Evolutionary conservation across 1,140 invertebrate species (phyloP), one percentile per base, ranked within the genome.

Genomic region (Lycorma delicatula): DNA sequence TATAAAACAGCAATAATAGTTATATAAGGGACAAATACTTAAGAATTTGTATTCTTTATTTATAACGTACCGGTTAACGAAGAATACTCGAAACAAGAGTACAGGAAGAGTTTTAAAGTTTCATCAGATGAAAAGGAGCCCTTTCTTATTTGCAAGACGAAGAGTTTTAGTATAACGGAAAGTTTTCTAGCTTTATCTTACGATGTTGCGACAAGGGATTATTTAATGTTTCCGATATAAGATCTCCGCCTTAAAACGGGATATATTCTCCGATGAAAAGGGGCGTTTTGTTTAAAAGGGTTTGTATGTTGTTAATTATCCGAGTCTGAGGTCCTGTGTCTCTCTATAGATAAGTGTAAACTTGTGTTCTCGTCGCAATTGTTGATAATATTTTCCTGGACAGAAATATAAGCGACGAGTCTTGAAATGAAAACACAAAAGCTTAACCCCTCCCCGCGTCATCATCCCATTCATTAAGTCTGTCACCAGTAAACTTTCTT

Each of bases 181-280:
- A 26, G 22, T 50, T 50, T 50, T 20, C 27, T 49, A 5, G 47
- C 47, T 18, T 29, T 51, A 27, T 51, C 49, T 51, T 27, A 26
- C 27, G 23, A 51, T 51, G 27, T 51, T 16, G 23, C 27, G 49
- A 51, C 49, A 51, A 51, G 49, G 29, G 26, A 51, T 51, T 51
- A 51, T 51, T 51, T 51, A 51, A 51, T 51, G 49, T 51, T 51
- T 51, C 49, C 49, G 49, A 51, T 51, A 51, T 51, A 51, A 51
- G 49, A 51, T 51, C 47, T 49, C 25, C 47, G 22, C 47, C 25
- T 49, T 26, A 26, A 22, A 49, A 31, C 6, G 29, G 29, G 29
- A 31, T 31, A 31, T 31, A 31, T 31, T 31, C 29, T 6, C 29
- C 29, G 29, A 31, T 6, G 29, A 31, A 31, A 31, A 38, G 36